Conservation (phyloP, 2,113 vertebrate species). For the Ariopsis seemanni region DNA sequence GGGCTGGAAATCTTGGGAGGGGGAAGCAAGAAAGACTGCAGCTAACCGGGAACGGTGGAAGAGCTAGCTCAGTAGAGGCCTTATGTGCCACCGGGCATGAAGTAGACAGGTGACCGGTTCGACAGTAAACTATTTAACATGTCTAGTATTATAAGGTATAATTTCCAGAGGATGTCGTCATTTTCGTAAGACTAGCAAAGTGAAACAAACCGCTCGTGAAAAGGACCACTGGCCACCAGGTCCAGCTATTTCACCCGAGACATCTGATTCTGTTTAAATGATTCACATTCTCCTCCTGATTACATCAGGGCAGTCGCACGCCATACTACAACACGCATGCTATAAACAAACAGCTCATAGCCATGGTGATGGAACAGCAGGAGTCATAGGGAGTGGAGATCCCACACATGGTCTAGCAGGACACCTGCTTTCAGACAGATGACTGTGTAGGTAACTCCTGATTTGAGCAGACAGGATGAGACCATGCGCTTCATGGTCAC, state of each 20-base stretch:
- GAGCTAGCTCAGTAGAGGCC: too few relatives aligned
- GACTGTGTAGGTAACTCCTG: background rate
- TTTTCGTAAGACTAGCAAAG: too few relatives aligned
- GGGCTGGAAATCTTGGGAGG: too few relatives aligned
- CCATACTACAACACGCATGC: background rate
- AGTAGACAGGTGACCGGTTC: too few relatives aligned
- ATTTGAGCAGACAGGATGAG: background rate
- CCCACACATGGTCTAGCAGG: background rate
- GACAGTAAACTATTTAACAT: too few relatives aligned
- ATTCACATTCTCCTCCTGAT: constrained; percentile 4
- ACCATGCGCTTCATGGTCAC: background rate
- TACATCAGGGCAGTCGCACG: background rate
- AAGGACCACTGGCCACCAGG: background rate
- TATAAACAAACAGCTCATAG: background rate
- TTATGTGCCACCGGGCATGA: too few relatives aligned
- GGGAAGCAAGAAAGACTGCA: too few relatives aligned
- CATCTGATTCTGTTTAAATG: constrained; percentile 14
- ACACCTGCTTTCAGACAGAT: background rate
- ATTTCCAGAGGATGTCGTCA: too few relatives aligned
- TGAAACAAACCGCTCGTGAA: background rate
- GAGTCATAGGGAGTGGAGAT: background rate
- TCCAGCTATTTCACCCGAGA: background rate
- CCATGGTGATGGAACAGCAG: background rate
- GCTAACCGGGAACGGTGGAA: too few relatives aligned
- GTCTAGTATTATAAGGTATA: too few relatives aligned